phyloP scores from a whole-genome alignment of 2,797 vertebrate genomes.

The Acrossocheilus fasciatus region DNA sequence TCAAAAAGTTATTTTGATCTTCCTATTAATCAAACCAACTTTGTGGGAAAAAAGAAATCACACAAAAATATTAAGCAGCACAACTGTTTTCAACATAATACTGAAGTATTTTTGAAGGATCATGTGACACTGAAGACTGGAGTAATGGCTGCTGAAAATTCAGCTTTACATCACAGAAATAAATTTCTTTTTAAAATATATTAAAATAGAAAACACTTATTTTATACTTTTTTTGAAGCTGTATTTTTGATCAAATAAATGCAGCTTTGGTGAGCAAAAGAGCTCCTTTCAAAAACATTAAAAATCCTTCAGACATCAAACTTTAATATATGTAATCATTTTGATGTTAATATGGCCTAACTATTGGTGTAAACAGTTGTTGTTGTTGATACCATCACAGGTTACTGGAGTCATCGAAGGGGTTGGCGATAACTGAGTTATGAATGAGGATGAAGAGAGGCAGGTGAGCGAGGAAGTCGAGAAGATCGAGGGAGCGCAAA shows the following conservation, averaged over 20 bases:
- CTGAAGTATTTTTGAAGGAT: neutral
- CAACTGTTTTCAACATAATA: neutral
- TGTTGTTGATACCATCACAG: slow-evolving; percentile 62
- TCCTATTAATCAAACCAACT: neutral
- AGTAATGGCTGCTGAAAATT: neutral
- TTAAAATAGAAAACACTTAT: neutral
- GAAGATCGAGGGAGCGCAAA: slow-evolving; percentile 71
- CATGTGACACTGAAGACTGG: neutral
- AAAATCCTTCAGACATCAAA: neutral
- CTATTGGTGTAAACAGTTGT: neutral
- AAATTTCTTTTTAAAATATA: neutral
- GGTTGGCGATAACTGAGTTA: slow-evolving; percentile 76
- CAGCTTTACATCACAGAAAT: neutral
- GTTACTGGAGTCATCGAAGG: slow-evolving; percentile 67
- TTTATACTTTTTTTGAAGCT: neutral
- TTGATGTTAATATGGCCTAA: neutral
- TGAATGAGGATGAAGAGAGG: slow-evolving; percentile 79
- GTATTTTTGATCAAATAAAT: slow-evolving; percentile 9
- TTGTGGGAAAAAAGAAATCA: too few species aligned
- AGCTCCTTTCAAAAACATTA: neutral
- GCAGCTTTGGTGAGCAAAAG: neutral
- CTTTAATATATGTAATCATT: neutral
- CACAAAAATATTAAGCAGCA: neutral
- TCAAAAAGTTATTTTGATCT: neutral
- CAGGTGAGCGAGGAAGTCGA: slow-evolving; percentile 78